Base-by-base conservation (phyloP, 2,797 vertebrate species). In the Eutrigla gurnardus region DNA sequence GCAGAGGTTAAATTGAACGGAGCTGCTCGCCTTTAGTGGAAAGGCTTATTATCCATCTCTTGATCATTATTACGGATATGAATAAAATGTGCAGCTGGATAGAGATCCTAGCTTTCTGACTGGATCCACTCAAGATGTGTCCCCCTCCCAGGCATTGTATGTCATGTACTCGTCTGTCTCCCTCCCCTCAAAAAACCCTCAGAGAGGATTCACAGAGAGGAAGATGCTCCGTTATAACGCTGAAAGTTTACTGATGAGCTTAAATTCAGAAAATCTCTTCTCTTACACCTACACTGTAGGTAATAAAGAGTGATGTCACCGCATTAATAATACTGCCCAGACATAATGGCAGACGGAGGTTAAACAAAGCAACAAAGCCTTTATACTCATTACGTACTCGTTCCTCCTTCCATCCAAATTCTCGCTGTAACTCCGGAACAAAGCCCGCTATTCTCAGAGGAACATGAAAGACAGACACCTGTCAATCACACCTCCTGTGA, bases 381-480 rank as follows among this genome's bases (percentile, higher is more conserved):
- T 88, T 85, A 81, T 88, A 86, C 88, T 86, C 88, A 82, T 90
- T 86, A 88, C 66, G 67, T 75, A 57, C 81, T 79, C 78, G 80
- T 91, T 91, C 77, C 89, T 81, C 77, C 86, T 70, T 83, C 87
- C 86, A 87, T 89, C 85, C 89, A 77, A 87, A 89, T 89, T 83
- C 81, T 78, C 86, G 73, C 89, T 88, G 88, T 86, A 91, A 87
- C 91, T 84, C 86, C 73, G 84, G 88, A 92, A 94, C 93, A 91
- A 93, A 91, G 86, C 84, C 25, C 72, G 77, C 77, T 78, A 86
- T 90, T 92, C 90, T 88, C 82, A 60, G 73, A 84, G 83, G 88
- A 88, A 89, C 86, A 92, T 91, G 73, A 91, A 90, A 93, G 89
- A 93, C 91, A 91, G 94, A 93, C 93, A 94, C 89, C 91, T 94